A percentile compares a stretch with the other conserved stretches of the same genome.
These are phyloP conservation scores for Caenorhabditis doughertyi DNA, from an alignment of 2,888 invertebrate species.

Conservation along the genomic window DNA sequence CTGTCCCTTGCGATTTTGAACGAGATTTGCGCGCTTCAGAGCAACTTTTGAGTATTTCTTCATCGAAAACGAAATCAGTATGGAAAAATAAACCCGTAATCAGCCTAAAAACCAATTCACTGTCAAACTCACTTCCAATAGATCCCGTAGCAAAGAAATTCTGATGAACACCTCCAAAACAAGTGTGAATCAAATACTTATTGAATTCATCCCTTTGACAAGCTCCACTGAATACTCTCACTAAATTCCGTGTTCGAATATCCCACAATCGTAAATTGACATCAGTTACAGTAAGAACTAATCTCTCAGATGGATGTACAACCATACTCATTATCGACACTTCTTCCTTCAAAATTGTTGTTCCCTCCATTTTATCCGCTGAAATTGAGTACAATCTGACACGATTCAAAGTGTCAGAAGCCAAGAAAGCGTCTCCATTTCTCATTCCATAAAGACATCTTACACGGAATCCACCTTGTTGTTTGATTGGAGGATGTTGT, in stretches of 20 bases:
- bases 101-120: too few species aligned
- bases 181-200: conserved; percentile 40
- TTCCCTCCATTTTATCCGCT: conserved; percentile 24
- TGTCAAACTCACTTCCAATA: conserved; percentile 50
- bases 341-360: conserved; percentile 59
- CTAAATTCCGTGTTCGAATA: conserved; percentile 44
- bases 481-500: background rate
- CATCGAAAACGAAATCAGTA: too few species aligned
- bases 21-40: too few species aligned
- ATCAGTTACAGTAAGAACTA: conserved; percentile 55
- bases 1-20: too few species aligned
- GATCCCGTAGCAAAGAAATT: conserved; percentile 64
- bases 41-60: too few species aligned
- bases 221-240: conserved; percentile 60
- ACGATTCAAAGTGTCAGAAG: conserved; percentile 62
- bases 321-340: conserved; percentile 44
- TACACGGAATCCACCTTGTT: conserved; percentile 61
- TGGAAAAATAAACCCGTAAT: too few species aligned
- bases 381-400: conserved; percentile 45
- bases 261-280: conserved; percentile 64
- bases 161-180: conserved; percentile 64
- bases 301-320: conserved; percentile 63
- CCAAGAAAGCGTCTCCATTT: conserved; percentile 47
- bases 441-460: conserved; percentile 49
- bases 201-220: conserved; percentile 42